phyloP scores from a whole-genome alignment of 2,888 invertebrate species.

The Epirrhoe tristata region DNA sequence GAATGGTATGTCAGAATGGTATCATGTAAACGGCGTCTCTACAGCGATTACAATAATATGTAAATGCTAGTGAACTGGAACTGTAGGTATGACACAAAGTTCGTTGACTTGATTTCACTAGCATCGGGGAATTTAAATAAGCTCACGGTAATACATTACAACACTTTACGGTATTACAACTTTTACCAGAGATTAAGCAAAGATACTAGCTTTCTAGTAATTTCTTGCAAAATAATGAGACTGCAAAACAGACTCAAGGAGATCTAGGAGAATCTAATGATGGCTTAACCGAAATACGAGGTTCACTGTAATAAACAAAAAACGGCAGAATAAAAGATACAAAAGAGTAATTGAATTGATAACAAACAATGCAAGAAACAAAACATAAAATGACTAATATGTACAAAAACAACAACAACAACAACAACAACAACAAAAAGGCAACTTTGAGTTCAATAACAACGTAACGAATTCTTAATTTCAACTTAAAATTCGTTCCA shows the following conservation, averaged over 20 bases:
- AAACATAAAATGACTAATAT: neutral
- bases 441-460: neutral
- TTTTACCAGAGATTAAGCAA: constrained; percentile 19
- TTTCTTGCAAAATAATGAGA: neutral
- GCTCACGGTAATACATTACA: constrained; percentile 27
- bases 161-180: constrained; percentile 28
- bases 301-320: neutral
- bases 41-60: constrained; percentile 18
- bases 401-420: neutral
- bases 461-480: neutral
- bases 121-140: constrained; percentile 35
- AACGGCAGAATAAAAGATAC: neutral
- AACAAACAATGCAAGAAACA: neutral
- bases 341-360: neutral
- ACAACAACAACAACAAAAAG: neutral
- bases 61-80: constrained; percentile 19
- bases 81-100: constrained; percentile 36
- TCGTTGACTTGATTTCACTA: constrained; percentile 44
- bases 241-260: too few relatives aligned
- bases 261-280: too few relatives aligned
- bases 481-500: constrained; percentile 15
- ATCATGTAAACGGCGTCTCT: too few relatives aligned
- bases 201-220: constrained; percentile 15
- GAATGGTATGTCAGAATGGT: too few relatives aligned
- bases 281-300: neutral